Evolutionary conservation across 2,797 vertebrate species (phyloP), one percentile per base, ranked within the genome.

Genomic region (Coregonus ussuriensis): DNA sequence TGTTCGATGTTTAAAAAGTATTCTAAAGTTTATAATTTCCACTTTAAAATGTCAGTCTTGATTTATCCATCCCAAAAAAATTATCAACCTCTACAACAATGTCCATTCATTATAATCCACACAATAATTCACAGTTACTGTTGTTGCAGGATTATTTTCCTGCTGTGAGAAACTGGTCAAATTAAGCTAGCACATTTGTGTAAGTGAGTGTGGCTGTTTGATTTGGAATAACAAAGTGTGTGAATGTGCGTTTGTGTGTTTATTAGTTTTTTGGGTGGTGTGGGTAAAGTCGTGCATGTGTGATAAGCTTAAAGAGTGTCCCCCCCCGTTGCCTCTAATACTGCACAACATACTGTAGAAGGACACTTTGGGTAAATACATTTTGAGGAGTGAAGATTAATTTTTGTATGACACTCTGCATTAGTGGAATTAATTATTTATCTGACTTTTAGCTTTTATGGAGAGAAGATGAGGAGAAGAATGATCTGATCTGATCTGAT

Each of bases 401-500:
- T 90, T 85, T 82, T 85, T 18, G 79, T 85, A 79, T 83, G 83
- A 83, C 81, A 85, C 74, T 75, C 35, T 16, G 81, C 76, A 76
- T 86, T 76, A 79, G 73, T 59, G 47, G 67, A 80, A 74, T 1
- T 31, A 78, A 76, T 87, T n/a, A 62, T 86, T 71, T 82, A 33
- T 0, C 67, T 47, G 63, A 73, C 73, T 65, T 74, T 78, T 29
- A 47, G 71, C 14, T 5, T 6, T 14, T 14, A 53, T 0, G 18
- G 51, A 6, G 11, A 11, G 41, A 47, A 47, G 41, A 47, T 47
- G 41, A 47, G 41, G 83, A 72, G 74, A 31, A 15, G 81, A 83
- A 85, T 82, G 25, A 25, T 25, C 25, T 25, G 25, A 76, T 62
- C 71, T 1, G 35, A 88, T 88, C 77, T 83, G 80, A 81, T 73